Percentiles rank a stretch among this genome's conserved stretches.
phyloP scores from a whole-genome alignment of 2,797 vertebrate species.

The Amniataba percoides region DNA sequence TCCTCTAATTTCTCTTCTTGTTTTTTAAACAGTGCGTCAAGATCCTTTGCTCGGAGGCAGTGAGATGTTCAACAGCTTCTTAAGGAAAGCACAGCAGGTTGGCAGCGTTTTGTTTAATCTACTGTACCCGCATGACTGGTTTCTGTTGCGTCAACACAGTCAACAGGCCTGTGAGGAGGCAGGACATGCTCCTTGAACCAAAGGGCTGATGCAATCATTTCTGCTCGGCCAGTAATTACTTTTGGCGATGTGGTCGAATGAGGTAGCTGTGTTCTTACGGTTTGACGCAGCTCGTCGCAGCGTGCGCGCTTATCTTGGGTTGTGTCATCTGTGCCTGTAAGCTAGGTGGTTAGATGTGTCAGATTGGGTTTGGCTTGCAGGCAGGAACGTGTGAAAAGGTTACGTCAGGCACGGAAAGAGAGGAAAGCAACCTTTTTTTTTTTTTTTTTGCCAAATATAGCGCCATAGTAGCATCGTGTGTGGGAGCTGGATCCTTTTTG shows the following conservation, averaged over 20 bases:
- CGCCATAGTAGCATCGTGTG: slow-evolving; percentile 9
- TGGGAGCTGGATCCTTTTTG: slow-evolving; percentile 31
- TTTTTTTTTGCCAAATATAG: slow-evolving; percentile 20
- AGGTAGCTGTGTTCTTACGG: slow-evolving; percentile 17
- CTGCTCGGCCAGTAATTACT: slow-evolving; percentile 46
- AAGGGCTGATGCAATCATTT: slow-evolving; percentile 37
- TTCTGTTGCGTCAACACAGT: slow-evolving; percentile 11
- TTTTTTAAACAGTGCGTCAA: slow-evolving; percentile 89
- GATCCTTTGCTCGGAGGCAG: slow-evolving; percentile 93
- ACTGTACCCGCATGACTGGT: neutral
- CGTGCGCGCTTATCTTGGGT: neutral
- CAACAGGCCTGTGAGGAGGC: slow-evolving; percentile 20
- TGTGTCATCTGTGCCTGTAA: slow-evolving; percentile 28
- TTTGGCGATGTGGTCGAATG: slow-evolving; percentile 32
- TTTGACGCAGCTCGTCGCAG: slow-evolving; percentile 2
- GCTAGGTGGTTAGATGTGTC: slow-evolving; percentile 19
- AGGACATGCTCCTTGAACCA: slow-evolving; percentile 22
- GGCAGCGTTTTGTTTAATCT: slow-evolving; percentile 6
- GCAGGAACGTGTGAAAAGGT: slow-evolving; percentile 26
- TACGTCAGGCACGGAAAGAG: neutral
- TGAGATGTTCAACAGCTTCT: slow-evolving; percentile 96
- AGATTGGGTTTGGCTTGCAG: slow-evolving; percentile 11
- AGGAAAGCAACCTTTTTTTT: neutral
- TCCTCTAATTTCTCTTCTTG: slow-evolving; percentile 2
- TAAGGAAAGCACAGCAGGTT: slow-evolving; percentile 98